Base-by-base conservation (phyloP, 1,140 invertebrate genomes). In the Chymomyza costata region DNA sequence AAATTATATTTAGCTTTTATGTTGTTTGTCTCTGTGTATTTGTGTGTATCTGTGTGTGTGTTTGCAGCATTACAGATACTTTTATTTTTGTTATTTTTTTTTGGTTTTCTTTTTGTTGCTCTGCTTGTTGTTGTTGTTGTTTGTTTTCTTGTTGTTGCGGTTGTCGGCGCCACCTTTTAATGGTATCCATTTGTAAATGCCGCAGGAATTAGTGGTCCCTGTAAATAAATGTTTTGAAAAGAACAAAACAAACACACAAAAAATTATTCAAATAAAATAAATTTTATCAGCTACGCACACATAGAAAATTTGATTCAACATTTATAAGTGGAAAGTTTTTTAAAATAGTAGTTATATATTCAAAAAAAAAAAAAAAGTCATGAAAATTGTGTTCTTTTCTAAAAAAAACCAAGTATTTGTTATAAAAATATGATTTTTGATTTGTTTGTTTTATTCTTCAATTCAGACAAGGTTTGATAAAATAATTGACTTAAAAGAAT, bases 121-220 rank as follows among this genome's bases (percentile, higher is more conserved):
- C 17, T 31, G 34, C 21, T 69, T 59, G 45, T n/a, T 58, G 34
- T 2, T 51, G 28, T 40, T 58, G 49, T 34, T 70, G 62, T 43
- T 66, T 53, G 60, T 71, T 49, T 71, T 82, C 61, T 64, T 74
- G 59, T 74, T 62, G 69, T 65, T 83, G 73, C 69, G 74, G 68
- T 73, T 62, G 73, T 83, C 65, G 69, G 59, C 73, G 65, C 76
- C 76, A 82, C 82, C 69, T 71, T 89, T 95, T 93, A 95, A 92
- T 95, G 94, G 90, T 95, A 95, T 89, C 94, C 94, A 89, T 95
- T 95, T 90, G 93, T 95, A 89, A 95, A 95, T 88, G 93, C 93
- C 88, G 93, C 93, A 89, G 93, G 93, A 91, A 95, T 95, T 89
- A 95, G 88, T 87, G 94, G 93, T 87, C 93, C 94, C 94, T 95